phyloP scores from a whole-genome alignment of 2,797 vertebrate species.

The Liparis tanakae region DNA sequence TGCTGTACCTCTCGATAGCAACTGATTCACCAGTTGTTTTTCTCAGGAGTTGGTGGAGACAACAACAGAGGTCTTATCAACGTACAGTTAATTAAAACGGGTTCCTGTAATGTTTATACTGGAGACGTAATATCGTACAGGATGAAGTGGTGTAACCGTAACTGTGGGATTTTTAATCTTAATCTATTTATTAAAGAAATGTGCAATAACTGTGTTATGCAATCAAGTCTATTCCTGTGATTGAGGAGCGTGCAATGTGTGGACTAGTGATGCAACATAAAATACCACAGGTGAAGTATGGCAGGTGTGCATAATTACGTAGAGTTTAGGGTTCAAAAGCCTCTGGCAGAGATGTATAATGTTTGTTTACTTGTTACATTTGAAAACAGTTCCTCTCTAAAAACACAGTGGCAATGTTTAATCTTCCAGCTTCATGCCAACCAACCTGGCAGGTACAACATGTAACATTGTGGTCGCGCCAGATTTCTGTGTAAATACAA shows the following conservation, averaged over 20 bases:
- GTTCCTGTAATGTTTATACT: too few relatives aligned
- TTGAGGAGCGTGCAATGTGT: neutral
- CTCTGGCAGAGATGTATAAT: conserved; percentile 1
- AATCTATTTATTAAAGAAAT: too few relatives aligned
- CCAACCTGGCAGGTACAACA: conserved; percentile 4
- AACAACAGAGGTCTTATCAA: neutral
- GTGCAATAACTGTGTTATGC: neutral
- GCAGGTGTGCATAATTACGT: conserved; percentile 7
- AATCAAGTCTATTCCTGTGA: neutral
- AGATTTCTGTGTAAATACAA: neutral
- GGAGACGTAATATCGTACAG: neutral
- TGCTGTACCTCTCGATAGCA: neutral
- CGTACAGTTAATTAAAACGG: neutral
- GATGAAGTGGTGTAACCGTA: neutral
- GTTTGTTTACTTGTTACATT: neutral
- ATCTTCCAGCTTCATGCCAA: conserved; percentile 2
- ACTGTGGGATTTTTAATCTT: neutral
- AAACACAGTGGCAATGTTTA: neutral
- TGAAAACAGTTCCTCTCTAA: neutral
- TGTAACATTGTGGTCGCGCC: conserved; percentile 5
- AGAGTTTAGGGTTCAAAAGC: conserved; percentile 6
- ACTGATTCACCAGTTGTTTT: neutral
- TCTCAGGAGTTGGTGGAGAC: too few relatives aligned
- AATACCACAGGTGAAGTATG: neutral
- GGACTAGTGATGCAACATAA: neutral